These are phyloP conservation scores for Nesometra sesokonis DNA, from an alignment of 35 echinoderm and acorn worm species.

Conservation along the genomic window DNA sequence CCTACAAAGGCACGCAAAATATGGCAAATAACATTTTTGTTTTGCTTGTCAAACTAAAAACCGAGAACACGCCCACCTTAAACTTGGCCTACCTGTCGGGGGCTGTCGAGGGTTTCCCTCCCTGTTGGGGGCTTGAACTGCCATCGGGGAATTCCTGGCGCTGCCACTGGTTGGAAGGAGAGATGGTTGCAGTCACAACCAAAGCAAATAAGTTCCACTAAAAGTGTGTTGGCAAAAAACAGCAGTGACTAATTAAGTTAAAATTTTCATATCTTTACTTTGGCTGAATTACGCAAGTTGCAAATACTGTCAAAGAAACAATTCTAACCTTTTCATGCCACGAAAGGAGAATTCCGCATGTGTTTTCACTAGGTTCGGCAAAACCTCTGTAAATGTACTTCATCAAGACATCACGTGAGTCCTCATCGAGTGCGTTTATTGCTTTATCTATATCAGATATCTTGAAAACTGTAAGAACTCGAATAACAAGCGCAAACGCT, in stretches of 20 bases:
- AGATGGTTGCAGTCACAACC: neutral
- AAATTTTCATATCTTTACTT: neutral
- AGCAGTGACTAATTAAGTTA: neutral
- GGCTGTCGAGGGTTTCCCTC: too few relatives aligned
- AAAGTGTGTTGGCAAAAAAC: neutral
- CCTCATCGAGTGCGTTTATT: slow-evolving; percentile 44
- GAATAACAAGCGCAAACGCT: slow-evolving; percentile 40
- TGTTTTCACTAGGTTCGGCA: slow-evolving; percentile 47
- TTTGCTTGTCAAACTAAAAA: too few relatives aligned
- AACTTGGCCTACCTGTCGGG: too few relatives aligned
- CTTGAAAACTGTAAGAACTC: slow-evolving; percentile 67
- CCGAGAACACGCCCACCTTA: too few relatives aligned
- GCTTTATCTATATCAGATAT: slow-evolving; percentile 57
- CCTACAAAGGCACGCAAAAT: too few relatives aligned
- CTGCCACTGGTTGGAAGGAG: too few relatives aligned
- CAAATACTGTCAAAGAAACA: neutral
- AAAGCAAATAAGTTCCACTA: neutral
- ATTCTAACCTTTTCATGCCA: slow-evolving; percentile 97
- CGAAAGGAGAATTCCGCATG: slow-evolving; percentile 50
- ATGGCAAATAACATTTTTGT: too few relatives aligned
- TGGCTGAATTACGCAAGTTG: neutral
- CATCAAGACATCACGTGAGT: slow-evolving; percentile 77
- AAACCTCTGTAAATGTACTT: slow-evolving; percentile 94
- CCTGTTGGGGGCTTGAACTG: too few relatives aligned
- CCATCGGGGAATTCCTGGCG: too few relatives aligned